A percentile compares a stretch with the other conserved stretches of the same genome.
These are phyloP conservation scores for Drosophila navojoa DNA, from an alignment of 1,140 invertebrate genomes.

Conservation along the genomic window DNA sequence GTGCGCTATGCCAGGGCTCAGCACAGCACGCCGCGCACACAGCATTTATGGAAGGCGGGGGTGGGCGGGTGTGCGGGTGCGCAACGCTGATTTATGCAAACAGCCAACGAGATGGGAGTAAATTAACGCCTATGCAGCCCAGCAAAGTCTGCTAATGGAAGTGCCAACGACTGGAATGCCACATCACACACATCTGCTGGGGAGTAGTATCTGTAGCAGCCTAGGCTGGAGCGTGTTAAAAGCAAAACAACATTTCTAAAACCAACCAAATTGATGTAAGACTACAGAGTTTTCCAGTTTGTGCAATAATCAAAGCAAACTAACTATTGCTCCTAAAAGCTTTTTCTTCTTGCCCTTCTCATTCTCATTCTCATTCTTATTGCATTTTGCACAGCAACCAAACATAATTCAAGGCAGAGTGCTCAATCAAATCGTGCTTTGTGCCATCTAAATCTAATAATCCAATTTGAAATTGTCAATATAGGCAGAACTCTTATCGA, in stretches of 20 bases:
- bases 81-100: slow-evolving; percentile 73
- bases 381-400: background rate
- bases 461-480: slow-evolving; percentile 74
- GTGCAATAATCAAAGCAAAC: no score
- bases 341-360: background rate
- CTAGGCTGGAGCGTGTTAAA: background rate
- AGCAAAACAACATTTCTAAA: background rate
- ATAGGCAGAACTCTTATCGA: slow-evolving; percentile 72
- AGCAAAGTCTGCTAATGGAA: slow-evolving; percentile 67
- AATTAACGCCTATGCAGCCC: slow-evolving; percentile 69
- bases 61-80: no score
- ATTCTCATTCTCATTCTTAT: background rate
- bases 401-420: slow-evolving; percentile 1
- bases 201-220: background rate
- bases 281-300: no score
- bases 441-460: slow-evolving; percentile 45
- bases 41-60: background rate
- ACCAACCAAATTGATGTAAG: background rate
- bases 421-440: background rate
- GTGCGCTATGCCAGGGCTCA: slow-evolving; percentile 10
- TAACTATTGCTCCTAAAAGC: no score
- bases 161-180: slow-evolving; percentile 43
- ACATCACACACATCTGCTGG: background rate
- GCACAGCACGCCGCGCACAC: no score
- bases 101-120: slow-evolving; percentile 67